A percentile compares a stretch with the other conserved stretches of the same genome.
Conservation (phyloP, 2,797 vertebrate genomes). For the Pseudomugil gertrudae region DNA sequence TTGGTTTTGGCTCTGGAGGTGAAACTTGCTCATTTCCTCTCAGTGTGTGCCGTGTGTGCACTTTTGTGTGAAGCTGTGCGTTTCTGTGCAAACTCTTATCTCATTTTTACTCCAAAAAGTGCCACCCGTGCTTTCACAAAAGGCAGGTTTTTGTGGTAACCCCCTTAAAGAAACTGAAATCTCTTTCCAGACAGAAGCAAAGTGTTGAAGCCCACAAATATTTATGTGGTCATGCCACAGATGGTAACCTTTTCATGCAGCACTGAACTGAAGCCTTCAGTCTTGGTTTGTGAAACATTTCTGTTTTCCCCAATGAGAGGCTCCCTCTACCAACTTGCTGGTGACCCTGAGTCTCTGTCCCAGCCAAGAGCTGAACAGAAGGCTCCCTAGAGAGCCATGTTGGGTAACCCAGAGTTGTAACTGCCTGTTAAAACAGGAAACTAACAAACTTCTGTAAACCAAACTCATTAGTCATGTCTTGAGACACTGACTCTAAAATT, state of each 20-base stretch:
- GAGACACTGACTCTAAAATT: slow-evolving; percentile 53
- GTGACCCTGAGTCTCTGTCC: slow-evolving; percentile 71
- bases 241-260: slow-evolving; percentile 60
- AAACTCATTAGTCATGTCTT: slow-evolving; percentile 77
- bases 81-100: slow-evolving; percentile 47
- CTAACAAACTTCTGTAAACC: slow-evolving; percentile 74
- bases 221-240: slow-evolving; percentile 68
- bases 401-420: slow-evolving; percentile 72
- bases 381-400: slow-evolving; percentile 67
- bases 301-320: slow-evolving; percentile 62
- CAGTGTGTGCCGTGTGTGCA: slow-evolving; percentile 31
- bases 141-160: slow-evolving; percentile 49
- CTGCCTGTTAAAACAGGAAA: slow-evolving; percentile 75
- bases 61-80: slow-evolving; percentile 18
- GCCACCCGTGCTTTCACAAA: slow-evolving; percentile 58
- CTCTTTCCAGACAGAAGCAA: slow-evolving; percentile 68
- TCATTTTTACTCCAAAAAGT: slow-evolving; percentile 50
- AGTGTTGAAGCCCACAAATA: slow-evolving; percentile 72
- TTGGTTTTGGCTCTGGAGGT: slow-evolving; percentile 67
- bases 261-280: slow-evolving; percentile 48
- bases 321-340: slow-evolving; percentile 60
- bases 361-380: slow-evolving; percentile 51
- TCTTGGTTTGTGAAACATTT: slow-evolving; percentile 63
- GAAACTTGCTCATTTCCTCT: slow-evolving; percentile 69
- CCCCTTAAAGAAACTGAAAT: slow-evolving; percentile 53